Evolutionary conservation across 2,888 invertebrate species (phyloP), one percentile per base, ranked within the genome.

Genomic region (Leptopilina drosophilae): DNA sequence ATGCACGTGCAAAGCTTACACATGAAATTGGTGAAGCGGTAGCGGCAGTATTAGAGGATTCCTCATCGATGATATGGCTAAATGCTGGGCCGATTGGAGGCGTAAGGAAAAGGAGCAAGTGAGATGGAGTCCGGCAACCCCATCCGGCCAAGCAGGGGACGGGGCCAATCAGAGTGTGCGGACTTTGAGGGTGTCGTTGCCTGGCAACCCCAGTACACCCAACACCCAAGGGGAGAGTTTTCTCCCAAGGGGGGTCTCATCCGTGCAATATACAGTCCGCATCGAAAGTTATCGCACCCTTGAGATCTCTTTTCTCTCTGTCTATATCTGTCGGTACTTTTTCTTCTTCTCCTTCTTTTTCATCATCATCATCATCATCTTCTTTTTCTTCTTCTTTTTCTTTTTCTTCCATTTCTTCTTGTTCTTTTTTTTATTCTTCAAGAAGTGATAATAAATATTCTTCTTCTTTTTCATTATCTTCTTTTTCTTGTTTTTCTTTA

Each of bases 121-220:
- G 69, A 81, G 81, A 80, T 80, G 82, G 82, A 80, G 79, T 56
- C 73, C 73, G 26, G 53, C 53, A 56, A 56, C 53, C 9, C 73
- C 14, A 56, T 73, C 56, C 56, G 9, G 20, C 46, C 80, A 77
- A 33, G 20, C 20, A 11, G 87, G 85, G 86, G 84, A 87, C 85
- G 86, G 88, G 88, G 88, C 90, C 89, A 90, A 90, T 91, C 89
- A 86, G 88, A 88, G 87, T 81, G 86, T 78, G 80, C 82, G 83
- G 82, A 83, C 81, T 79, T 80, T 65, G 84, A 83, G 84, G 86
- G 84, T 86, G 84, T 88, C 87, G 91, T 91, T 90, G 91, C 91
- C 87, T 86, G 87, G 91, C 91, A 91, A 91, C 91, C 78, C 81
- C 11, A 49, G 80, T 80, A 82, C 83, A 80, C 83, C 83, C 83